Conservation (phyloP, 2,797 vertebrate genomes). For the Manis crassicaudata region DNA sequence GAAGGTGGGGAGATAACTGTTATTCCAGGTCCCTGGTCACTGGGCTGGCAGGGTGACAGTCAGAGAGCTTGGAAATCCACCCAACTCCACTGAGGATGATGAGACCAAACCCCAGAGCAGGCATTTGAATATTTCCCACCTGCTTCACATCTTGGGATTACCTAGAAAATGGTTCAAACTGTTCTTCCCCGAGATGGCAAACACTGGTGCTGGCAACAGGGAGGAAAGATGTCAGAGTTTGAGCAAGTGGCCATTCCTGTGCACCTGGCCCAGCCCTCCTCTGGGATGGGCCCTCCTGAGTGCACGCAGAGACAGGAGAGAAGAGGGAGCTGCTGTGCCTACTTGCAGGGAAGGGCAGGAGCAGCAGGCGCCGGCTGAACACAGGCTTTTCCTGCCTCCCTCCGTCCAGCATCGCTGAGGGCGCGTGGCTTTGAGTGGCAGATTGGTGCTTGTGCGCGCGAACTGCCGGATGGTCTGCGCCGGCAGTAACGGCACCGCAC, state of each 20-base stretch:
- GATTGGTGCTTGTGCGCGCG: accelerated
- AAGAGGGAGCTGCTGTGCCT: neutral
- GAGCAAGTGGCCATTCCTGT: neutral
- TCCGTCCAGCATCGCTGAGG: too few species aligned
- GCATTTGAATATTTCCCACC: neutral
- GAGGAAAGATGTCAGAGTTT: neutral
- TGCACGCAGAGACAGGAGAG: neutral
- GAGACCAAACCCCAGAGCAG: neutral
- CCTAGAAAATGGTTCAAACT: neutral
- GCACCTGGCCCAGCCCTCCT: neutral
- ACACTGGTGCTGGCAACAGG: accelerated
- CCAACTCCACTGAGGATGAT: neutral
- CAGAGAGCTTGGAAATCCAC: neutral
- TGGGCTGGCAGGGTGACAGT: neutral
- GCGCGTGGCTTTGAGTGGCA: neutral
- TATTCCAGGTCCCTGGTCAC: neutral
- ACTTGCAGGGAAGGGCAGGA: too few species aligned
- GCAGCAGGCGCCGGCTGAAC: accelerated
- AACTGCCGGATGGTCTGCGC: neutral
- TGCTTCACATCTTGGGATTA: neutral
- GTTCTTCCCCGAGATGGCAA: neutral
- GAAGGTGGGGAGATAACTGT: neutral
- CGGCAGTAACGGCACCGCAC: too few species aligned
- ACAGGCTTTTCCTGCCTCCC: too few species aligned
- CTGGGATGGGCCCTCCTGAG: neutral